Evolutionary conservation across 2,113 vertebrate genomes (phyloP).

Genomic region (Prunella fulvescens): DNA sequence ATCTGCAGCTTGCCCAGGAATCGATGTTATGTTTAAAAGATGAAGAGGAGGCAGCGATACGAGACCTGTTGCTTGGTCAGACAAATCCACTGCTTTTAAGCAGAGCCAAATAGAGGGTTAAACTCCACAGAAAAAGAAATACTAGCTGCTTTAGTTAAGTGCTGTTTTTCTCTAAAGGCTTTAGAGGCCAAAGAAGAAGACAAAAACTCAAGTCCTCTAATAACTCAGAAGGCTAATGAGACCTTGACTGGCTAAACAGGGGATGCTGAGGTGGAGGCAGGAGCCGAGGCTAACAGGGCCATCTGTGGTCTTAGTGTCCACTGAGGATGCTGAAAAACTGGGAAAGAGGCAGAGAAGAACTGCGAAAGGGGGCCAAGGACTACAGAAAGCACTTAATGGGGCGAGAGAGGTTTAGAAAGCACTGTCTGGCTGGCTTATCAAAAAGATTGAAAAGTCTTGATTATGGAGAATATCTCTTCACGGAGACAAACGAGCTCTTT

Average conservation of each 20-base stretch:
- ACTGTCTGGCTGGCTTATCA: neutral
- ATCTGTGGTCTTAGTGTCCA: neutral
- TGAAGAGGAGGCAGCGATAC: neutral
- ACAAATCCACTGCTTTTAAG: neutral
- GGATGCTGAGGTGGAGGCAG: neutral
- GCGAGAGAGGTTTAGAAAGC: neutral
- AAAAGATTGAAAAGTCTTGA: conserved; percentile 28
- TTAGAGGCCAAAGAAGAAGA: neutral
- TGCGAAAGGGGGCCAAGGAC: neutral
- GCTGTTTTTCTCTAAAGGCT: neutral
- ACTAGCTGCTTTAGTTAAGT: neutral
- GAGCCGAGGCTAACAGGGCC: accelerated
- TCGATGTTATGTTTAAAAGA: neutral
- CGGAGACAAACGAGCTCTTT: neutral
- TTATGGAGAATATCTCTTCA: conserved; percentile 14
- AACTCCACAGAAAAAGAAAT: neutral
- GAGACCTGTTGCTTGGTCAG: neutral
- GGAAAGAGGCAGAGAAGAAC: neutral
- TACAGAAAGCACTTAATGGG: neutral
- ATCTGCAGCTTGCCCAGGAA: neutral
- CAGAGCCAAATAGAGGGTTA: neutral
- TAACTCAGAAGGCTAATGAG: neutral
- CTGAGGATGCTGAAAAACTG: neutral
- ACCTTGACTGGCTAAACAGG: neutral
- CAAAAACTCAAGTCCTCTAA: neutral